phyloP scores from a whole-genome alignment of 2,113 vertebrate species.

The Anser cygnoides region DNA sequence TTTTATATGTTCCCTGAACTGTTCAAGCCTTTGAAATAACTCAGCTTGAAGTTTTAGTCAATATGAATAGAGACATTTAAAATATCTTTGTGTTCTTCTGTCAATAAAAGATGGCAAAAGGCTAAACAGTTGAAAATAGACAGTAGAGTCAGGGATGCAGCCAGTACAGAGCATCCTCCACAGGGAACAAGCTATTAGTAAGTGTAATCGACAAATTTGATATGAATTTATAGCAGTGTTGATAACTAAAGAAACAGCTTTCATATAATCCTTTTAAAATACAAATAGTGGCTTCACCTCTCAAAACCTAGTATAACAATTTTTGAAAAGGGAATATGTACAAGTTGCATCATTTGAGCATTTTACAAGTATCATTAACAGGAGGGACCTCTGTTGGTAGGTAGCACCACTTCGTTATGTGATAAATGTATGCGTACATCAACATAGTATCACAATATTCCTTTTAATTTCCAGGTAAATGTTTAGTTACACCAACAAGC shows the following conservation, averaged over 20 bases:
- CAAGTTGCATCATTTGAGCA: neutral
- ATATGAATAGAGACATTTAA: constrained; percentile 60
- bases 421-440: no score
- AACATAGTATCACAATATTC: neutral
- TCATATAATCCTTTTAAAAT: neutral
- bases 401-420: neutral
- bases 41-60: constrained; percentile 60
- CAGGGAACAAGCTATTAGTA: neutral
- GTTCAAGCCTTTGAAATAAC: constrained; percentile 50
- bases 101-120: constrained; percentile 49
- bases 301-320: neutral
- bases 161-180: neutral
- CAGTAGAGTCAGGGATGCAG: neutral
- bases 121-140: constrained; percentile 47
- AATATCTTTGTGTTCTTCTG: constrained; percentile 27
- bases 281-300: neutral
- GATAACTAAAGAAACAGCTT: neutral
- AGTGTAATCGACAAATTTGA: neutral
- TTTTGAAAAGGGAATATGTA: fast-evolving
- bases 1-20: constrained; percentile 27
- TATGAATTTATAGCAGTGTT: neutral
- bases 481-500: neutral
- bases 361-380: neutral
- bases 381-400: neutral
- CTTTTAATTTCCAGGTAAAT: neutral